These are phyloP conservation scores for Cebus imitator DNA, from an alignment of 2,113 vertebrate genomes.

Conservation along the genomic window DNA sequence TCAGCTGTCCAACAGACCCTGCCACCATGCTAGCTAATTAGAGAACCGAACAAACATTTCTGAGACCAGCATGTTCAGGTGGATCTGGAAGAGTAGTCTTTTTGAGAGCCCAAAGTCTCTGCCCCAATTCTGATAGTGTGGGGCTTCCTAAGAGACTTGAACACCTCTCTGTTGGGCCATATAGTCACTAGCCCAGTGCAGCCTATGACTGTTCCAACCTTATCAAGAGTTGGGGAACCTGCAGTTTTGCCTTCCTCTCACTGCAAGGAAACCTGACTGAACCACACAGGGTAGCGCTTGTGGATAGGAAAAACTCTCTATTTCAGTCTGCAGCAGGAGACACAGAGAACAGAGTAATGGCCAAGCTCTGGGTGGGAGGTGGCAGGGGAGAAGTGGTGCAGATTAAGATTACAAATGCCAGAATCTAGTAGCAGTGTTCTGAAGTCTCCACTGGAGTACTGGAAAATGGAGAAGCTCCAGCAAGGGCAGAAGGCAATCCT, in stretches of 20 bases:
- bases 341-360: not conserved
- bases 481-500: conserved; percentile 9
- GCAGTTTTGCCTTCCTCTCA: conserved; percentile 28
- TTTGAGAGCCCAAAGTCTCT: conserved; percentile 18
- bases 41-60: conserved; percentile 17
- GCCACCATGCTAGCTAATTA: conserved; percentile 16
- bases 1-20: not conserved
- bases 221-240: not conserved
- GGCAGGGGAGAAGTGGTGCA: not conserved
- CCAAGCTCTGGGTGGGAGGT: not conserved
- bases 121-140: not conserved
- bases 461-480: conserved; percentile 6
- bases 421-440: conserved; percentile 19
- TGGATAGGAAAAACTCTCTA: not conserved
- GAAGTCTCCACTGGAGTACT: conserved; percentile 2
- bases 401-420: conserved; percentile 45
- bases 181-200: not conserved
- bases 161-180: not conserved
- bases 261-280: conserved; percentile 5
- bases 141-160: not conserved
- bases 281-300: not conserved
- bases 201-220: not conserved
- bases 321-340: not conserved
- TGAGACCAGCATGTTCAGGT: not conserved
- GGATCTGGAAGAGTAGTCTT: conserved; percentile 17